These are phyloP conservation scores for Copidosoma aretas DNA, from an alignment of 2,888 invertebrate genomes.

Conservation along the genomic window DNA sequence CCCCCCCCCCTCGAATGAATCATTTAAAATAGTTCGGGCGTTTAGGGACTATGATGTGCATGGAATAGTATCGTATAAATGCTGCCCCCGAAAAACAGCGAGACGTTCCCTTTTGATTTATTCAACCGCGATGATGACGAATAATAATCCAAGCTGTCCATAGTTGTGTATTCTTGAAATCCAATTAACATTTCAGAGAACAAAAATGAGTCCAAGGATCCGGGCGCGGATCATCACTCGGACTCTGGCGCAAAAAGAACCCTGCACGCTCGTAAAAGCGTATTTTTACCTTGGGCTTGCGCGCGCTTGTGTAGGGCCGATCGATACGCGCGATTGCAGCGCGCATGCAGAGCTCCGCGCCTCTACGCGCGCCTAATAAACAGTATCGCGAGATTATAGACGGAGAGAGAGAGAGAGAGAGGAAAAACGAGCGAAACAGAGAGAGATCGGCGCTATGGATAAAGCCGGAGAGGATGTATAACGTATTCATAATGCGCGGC, in stretches of 20 bases:
- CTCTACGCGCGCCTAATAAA: conserved; percentile 30
- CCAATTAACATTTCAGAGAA: no score
- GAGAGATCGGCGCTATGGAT: conserved; percentile 38
- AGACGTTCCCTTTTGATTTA: no score
- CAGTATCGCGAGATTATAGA: conserved; percentile 29
- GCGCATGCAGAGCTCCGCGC: conserved; percentile 29
- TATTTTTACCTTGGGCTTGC: not conserved
- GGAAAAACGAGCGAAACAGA: conserved; percentile 28
- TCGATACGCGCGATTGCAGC: conserved; percentile 34
- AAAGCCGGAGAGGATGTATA: conserved; percentile 5
- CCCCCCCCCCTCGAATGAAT: conserved; percentile 5
- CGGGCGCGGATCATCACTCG: not conserved
- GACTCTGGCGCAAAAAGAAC: not conserved
- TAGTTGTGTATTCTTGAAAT: no score
- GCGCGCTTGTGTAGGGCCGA: conserved; percentile 17
- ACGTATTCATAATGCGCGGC: conserved; percentile 14
- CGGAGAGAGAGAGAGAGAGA: not conserved
- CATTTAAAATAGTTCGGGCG: conserved; percentile 12
- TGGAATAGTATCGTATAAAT: no score
- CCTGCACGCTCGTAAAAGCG: not conserved
- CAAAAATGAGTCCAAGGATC: not conserved
- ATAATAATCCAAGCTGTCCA: no score
- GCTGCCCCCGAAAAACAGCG: no score
- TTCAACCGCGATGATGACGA: no score
- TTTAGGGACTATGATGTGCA: not conserved